Evolutionary conservation across 1,140 invertebrate species (phyloP), one percentile per base, ranked within the genome.

Genomic region (Palaemon carinicauda): DNA sequence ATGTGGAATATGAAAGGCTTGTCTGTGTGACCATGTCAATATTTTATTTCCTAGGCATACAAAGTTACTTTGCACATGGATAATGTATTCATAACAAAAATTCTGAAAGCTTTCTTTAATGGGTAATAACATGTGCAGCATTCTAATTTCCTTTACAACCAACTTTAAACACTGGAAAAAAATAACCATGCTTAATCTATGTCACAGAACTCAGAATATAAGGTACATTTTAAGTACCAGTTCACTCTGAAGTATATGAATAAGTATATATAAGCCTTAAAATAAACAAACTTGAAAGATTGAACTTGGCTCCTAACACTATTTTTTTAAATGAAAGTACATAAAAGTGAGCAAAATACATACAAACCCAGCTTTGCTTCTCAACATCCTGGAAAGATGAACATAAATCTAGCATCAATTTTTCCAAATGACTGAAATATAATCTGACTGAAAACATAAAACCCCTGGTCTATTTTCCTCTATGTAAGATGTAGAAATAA

Each of bases 31-130:
- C 56, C 54, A 60, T 80, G 78, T 80, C 78, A 60, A 41, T 41
- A 80, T 60, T 80, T 80, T 80, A 80, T 80, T 80, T 80, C 78
- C 78, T 80, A 80, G 56, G 78, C 78, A 80, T 80, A 80, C 78
- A 80, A 80, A 80, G 78, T 80, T 80, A 80, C 41, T 41, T 56
- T 80, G 78, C 78, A 80, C 53, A 80, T 80, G 78, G 29, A 52
- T 80, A 80, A 80, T 52, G 54, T 52, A 56, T 19, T 56, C 56
- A 52, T 80, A 54, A 80, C 78, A 80, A 80, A 54, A 54, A 27
- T 19, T 31, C n/a, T 56, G 12, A 14, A 33, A 54, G 56, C 31
- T 31, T 60, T 80, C n/a, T 33, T 21, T 33, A 60, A 54, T 33
- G 31, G 56, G 21, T 60, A 12, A 27, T 29, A 54, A 54, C 56